These are phyloP conservation scores for Xyrauchen texanus DNA, from an alignment of 2,113 vertebrate species.

Conservation along the genomic window DNA sequence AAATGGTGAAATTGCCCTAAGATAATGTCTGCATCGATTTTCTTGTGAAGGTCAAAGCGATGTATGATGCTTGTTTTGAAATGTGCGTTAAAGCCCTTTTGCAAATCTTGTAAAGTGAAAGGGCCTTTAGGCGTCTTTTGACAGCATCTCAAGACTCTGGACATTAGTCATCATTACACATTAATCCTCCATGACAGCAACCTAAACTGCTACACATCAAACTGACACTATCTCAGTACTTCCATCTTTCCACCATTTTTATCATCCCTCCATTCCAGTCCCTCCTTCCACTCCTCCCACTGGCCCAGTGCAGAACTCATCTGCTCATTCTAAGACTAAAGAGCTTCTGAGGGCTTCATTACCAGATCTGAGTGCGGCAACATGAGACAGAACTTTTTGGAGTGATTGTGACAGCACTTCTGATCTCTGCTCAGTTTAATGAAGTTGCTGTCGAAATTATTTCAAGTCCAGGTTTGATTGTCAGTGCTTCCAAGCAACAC, in stretches of 20 bases:
- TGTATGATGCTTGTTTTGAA: too few species aligned
- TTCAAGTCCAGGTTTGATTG: neutral
- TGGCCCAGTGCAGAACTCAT: neutral
- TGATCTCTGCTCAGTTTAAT: conserved; percentile 28
- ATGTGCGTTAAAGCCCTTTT: too few species aligned
- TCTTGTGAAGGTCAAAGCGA: too few species aligned
- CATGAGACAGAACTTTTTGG: neutral
- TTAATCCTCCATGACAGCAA: neutral
- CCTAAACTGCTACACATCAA: conserved; percentile 21
- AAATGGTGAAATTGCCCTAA: too few species aligned
- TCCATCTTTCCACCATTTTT: neutral
- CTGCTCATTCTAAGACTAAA: conserved; percentile 25
- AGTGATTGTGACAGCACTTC: neutral
- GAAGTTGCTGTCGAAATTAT: neutral
- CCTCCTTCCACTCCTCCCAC: neutral
- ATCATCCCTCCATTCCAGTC: neutral
- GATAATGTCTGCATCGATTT: too few species aligned
- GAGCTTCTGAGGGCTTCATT: conserved; percentile 34
- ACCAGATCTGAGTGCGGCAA: neutral
- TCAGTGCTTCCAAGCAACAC: neutral
- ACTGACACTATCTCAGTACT: neutral
- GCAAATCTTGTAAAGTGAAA: neutral
- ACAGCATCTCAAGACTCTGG: neutral
- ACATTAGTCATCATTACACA: conserved; percentile 1
- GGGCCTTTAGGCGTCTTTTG: neutral